These are phyloP conservation scores for Tenodera sinensis DNA, from an alignment of 2,888 invertebrate species.

Conservation along the genomic window DNA sequence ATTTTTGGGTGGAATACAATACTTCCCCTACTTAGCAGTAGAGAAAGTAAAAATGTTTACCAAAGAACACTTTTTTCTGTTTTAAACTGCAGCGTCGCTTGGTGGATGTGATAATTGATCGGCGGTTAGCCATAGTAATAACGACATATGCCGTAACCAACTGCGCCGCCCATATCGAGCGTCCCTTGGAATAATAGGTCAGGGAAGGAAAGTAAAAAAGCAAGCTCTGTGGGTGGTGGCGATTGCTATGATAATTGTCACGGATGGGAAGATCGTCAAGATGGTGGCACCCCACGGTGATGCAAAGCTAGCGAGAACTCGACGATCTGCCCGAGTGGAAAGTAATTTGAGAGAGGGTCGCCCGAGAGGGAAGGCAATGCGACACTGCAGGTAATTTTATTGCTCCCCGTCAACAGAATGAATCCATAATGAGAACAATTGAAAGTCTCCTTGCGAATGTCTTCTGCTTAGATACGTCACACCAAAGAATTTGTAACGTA, in stretches of 20 bases:
- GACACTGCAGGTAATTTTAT: not conserved
- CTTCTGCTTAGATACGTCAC: too few relatives aligned
- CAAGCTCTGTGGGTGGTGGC: not conserved
- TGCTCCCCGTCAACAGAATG: not conserved
- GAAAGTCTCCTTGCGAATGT: not conserved
- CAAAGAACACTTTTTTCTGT: too few relatives aligned
- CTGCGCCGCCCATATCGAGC: not conserved
- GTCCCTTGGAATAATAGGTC: not conserved
- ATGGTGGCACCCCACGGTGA: constrained; percentile 3
- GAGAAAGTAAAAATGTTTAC: too few relatives aligned
- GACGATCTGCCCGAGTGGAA: not conserved
- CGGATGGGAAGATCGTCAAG: constrained; percentile 2
- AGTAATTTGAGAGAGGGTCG: not conserved
- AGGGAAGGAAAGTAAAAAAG: not conserved
- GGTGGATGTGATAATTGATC: too few relatives aligned
- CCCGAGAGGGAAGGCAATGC: not conserved
- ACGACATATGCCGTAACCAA: not conserved
- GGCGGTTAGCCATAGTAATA: too few relatives aligned
- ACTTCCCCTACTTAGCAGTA: too few relatives aligned
- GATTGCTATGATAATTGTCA: constrained; percentile 12
- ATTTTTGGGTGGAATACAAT: too few relatives aligned
- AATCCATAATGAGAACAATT: not conserved
- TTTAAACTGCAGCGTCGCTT: too few relatives aligned
- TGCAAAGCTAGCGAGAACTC: not conserved
- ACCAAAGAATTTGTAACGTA: too few relatives aligned